Conservation (phyloP, 2,113 vertebrate genomes). For the Typhlomys cinereus region DNA sequence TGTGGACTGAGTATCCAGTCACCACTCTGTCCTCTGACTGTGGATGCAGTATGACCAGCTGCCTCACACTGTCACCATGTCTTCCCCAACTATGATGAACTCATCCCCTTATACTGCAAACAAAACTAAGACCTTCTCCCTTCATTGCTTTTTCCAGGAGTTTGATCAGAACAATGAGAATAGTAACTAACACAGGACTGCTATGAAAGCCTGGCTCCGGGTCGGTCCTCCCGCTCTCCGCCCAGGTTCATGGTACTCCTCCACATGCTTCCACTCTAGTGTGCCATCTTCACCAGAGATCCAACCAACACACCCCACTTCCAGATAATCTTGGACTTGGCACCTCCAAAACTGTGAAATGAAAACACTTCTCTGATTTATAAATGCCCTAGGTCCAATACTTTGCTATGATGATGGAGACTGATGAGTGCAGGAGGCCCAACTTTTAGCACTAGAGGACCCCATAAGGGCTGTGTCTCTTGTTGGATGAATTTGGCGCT, state of each 20-base stretch:
- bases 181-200: background rate
- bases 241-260: background rate
- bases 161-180: background rate
- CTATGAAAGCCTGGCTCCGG: background rate
- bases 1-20: no score
- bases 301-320: background rate
- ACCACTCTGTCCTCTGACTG: background rate
- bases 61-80: background rate
- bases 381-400: background rate
- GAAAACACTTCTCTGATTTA: background rate
- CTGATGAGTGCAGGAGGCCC: background rate
- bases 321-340: background rate
- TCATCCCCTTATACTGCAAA: background rate
- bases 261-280: no score
- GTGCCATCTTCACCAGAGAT: background rate
- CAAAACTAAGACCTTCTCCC: background rate
- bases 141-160: background rate
- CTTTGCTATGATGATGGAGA: background rate
- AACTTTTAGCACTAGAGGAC: no score
- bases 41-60: background rate
- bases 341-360: background rate
- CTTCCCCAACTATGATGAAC: background rate
- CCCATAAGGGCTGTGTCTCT: background rate
- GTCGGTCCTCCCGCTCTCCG: rapidly evolving
- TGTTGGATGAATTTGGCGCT: background rate